A percentile compares a stretch with the other conserved stretches of the same genome.
phyloP scores from a whole-genome alignment of 2,888 invertebrate species.

The Metopia argyrocephala region DNA sequence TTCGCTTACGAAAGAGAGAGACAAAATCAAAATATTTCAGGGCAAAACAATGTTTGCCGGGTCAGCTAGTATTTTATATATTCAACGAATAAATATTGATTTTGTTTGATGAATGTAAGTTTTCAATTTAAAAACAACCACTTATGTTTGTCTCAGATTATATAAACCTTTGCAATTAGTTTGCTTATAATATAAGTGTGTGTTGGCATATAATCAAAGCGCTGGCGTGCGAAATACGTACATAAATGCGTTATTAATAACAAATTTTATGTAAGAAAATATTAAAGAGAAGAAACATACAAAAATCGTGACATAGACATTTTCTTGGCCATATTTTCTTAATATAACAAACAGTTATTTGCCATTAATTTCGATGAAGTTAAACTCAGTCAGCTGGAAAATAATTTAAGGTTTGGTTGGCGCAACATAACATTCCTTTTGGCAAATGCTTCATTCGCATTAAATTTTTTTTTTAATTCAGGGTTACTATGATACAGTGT shows the following conservation, averaged over 20 bases:
- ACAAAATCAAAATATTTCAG: no score
- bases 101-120: no score
- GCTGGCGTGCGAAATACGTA: conserved; percentile 2
- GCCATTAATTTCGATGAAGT: not conserved
- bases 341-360: conserved; percentile 29
- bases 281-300: not conserved
- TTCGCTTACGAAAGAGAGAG: no score
- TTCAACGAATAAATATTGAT: no score
- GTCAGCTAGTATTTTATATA: no score
- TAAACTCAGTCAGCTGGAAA: not conserved
- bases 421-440: not conserved
- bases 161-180: not conserved
- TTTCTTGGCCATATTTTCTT: not conserved
- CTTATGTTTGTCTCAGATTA: no score
- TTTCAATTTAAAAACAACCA: no score
- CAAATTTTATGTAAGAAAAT: no score
- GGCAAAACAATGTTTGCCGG: no score
- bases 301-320: conserved; percentile 39
- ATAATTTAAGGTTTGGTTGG: conserved; percentile 28
- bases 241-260: conserved; percentile 20
- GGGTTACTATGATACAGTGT: not conserved
- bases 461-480: no score
- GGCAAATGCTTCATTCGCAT: no score
- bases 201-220: not conserved
- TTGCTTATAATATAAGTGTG: not conserved